Evolutionary conservation across 2,888 invertebrate genomes (phyloP).

Genomic region (Syrphus vitripennis): DNA sequence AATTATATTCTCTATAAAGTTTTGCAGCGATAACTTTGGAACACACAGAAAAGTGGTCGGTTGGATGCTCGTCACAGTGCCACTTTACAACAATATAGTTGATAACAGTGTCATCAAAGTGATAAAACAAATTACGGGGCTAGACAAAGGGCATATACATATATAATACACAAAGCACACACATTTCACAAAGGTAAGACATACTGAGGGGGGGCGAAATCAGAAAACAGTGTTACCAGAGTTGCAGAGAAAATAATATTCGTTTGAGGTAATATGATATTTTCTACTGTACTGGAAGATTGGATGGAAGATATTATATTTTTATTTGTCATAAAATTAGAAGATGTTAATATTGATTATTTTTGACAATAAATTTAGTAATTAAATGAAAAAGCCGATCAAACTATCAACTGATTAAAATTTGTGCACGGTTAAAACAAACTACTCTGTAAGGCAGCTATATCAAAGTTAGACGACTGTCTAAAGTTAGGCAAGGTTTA

Average conservation of each 20-base stretch:
- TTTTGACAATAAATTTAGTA: too few species aligned
- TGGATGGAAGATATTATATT: too few species aligned
- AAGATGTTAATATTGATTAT: too few species aligned
- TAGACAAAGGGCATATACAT: conserved; percentile 48
- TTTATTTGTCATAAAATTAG: too few species aligned
- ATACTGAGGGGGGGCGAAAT: not conserved
- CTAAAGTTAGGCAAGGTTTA: too few species aligned
- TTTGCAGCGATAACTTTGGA: conserved; percentile 12
- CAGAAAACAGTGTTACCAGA: conserved; percentile 38
- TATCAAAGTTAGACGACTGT: too few species aligned
- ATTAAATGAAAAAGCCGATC: too few species aligned
- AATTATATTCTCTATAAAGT: not conserved
- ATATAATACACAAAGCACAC: conserved; percentile 11
- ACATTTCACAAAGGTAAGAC: conserved; percentile 7
- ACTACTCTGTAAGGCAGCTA: too few species aligned
- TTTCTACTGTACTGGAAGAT: too few species aligned
- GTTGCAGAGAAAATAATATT: not conserved
- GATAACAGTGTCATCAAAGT: conserved; percentile 70
- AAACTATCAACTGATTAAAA: too few species aligned
- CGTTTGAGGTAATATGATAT: not conserved
- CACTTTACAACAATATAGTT: conserved; percentile 65
- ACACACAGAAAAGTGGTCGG: conserved; percentile 10
- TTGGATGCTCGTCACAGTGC: conserved; percentile 27
- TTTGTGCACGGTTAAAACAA: too few species aligned
- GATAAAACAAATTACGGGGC: conserved; percentile 67